Conservation (phyloP, 2,888 invertebrate genomes). For the Ormyrus rosae region DNA sequence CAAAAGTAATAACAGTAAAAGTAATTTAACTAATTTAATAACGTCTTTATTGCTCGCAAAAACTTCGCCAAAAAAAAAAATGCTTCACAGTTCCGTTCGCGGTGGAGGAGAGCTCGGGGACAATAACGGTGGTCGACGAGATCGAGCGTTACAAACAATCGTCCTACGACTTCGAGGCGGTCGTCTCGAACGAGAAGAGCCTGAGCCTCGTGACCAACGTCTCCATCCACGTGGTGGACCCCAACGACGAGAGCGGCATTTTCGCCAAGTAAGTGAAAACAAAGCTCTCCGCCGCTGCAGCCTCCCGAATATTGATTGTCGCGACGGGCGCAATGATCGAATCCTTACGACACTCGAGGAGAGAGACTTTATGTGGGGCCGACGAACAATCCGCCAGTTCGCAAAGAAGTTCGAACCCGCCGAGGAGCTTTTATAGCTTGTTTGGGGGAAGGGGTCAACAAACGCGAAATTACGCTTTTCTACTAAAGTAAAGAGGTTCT, state of each 20-base stretch:
- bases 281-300: too few relatives aligned
- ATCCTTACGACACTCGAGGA: conserved; percentile 20
- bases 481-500: too few relatives aligned
- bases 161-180: conserved; percentile 88
- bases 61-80: neutral
- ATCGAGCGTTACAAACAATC: conserved; percentile 82
- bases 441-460: too few relatives aligned
- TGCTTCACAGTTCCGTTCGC: conserved; percentile 89
- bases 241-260: conserved; percentile 83
- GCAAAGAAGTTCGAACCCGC: too few relatives aligned
- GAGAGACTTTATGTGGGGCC: conserved; percentile 13
- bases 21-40: too few relatives aligned
- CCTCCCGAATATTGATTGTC: too few relatives aligned
- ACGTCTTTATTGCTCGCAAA: too few relatives aligned
- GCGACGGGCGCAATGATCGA: neutral
- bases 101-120: conserved; percentile 91
- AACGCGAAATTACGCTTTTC: too few relatives aligned
- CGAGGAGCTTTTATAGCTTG: too few relatives aligned
- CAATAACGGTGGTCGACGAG: conserved; percentile 89
- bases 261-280: conserved; percentile 80
- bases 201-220: conserved; percentile 87
- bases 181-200: conserved; percentile 82
- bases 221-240: conserved; percentile 89
- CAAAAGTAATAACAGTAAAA: too few relatives aligned
- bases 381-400: too few relatives aligned